A percentile compares a stretch with the other conserved stretches of the same genome.
phyloP scores from a whole-genome alignment of 2,888 invertebrate species.

The Sinotaia quadrata region DNA sequence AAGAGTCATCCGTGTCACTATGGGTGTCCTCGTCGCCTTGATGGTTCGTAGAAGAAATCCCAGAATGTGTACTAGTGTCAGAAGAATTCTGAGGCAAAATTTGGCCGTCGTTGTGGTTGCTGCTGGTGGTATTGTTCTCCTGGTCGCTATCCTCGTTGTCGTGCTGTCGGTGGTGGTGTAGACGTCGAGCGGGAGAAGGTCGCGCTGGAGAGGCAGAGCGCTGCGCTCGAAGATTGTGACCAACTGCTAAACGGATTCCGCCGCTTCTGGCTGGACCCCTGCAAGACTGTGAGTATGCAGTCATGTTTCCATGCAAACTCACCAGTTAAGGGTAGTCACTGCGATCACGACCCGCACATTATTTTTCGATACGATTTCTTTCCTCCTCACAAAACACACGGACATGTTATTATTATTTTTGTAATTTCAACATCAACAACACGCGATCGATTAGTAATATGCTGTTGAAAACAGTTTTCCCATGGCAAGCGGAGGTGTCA shows the following conservation, averaged over 20 bases:
- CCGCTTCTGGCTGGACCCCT: conserved; percentile 3
- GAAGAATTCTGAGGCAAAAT: neutral
- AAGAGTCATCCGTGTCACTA: conserved; percentile 39
- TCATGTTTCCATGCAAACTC: too few relatives aligned
- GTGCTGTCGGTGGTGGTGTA: neutral
- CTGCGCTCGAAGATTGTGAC: neutral
- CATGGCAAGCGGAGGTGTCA: too few relatives aligned
- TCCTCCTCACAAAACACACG: too few relatives aligned
- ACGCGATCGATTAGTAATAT: too few relatives aligned
- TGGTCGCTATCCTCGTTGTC: conserved; percentile 14
- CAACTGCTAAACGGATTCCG: neutral
- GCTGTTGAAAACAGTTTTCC: too few relatives aligned
- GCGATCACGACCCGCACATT: too few relatives aligned
- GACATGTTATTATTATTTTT: too few relatives aligned
- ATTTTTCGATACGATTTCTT: too few relatives aligned
- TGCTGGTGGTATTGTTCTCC: conserved; percentile 2
- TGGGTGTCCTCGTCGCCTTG: neutral
- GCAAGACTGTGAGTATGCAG: conserved; percentile 9
- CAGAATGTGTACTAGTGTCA: neutral
- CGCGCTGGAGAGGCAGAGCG: conserved; percentile 2
- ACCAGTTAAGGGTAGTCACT: too few relatives aligned
- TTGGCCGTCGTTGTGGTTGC: conserved; percentile 3
- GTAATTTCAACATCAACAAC: too few relatives aligned
- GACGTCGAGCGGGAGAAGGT: neutral
- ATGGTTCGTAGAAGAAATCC: neutral